A percentile compares a stretch with the other conserved stretches of the same genome.
phyloP scores from a whole-genome alignment of 1,140 invertebrate genomes.

The Eciton burchellii region DNA sequence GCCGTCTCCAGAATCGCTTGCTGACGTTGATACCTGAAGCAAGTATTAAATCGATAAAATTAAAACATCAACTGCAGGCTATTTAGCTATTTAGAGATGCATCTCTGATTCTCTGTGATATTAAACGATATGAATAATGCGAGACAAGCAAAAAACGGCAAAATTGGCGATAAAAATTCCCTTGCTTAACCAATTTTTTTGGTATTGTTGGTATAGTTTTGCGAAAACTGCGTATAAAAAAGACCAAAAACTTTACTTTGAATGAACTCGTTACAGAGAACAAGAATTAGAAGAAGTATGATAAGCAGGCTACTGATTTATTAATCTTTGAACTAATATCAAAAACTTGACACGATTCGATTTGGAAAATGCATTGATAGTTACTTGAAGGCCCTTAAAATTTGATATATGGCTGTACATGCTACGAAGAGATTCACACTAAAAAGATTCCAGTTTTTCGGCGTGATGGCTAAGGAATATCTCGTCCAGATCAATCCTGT shows the following conservation, averaged over 20 bases:
- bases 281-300: background rate
- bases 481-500: constrained; percentile 94
- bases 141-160: constrained; percentile 12
- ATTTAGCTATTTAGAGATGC: background rate
- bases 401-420: constrained; percentile 93
- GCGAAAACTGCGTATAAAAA: background rate
- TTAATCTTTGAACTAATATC: background rate
- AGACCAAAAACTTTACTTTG: background rate
- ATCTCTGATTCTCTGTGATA: background rate
- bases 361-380: constrained; percentile 28
- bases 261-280: background rate
- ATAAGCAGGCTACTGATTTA: background rate
- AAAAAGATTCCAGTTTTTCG: constrained; percentile 97
- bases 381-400: constrained; percentile 89
- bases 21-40: constrained; percentile 75
- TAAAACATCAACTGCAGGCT: background rate
- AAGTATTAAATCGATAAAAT: constrained; percentile 35
- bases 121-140: constrained; percentile 34
- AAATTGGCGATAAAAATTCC: constrained; percentile 5
- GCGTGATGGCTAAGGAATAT: constrained; percentile 97
- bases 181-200: background rate
- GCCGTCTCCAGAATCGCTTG: constrained; percentile 54
- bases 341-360: background rate
- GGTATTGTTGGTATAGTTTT: background rate
- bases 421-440: constrained; percentile 97